These are phyloP conservation scores for Tinamus guttatus DNA, from an alignment of 2,113 vertebrate genomes.

Conservation along the genomic window DNA sequence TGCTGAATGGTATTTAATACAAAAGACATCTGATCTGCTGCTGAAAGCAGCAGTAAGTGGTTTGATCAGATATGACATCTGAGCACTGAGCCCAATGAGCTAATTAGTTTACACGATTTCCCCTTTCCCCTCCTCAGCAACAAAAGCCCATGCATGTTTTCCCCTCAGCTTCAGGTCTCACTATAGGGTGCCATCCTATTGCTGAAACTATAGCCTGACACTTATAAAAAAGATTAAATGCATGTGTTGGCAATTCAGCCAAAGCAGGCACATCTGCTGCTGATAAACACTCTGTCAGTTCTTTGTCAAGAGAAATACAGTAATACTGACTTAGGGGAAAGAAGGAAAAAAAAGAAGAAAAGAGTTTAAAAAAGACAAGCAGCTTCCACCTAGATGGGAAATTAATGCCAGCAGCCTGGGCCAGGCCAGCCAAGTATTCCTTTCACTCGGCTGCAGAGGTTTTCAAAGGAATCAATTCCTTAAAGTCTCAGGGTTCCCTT, in stretches of 20 bases:
- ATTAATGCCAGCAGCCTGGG: not conserved
- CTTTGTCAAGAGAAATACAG: not conserved
- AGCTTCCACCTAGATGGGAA: not conserved
- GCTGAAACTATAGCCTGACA: not conserved
- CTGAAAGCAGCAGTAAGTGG: constrained; percentile 27
- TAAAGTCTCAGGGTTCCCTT: not conserved
- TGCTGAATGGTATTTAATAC: not conserved
- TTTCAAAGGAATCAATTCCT: not conserved
- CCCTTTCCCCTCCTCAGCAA: not conserved
- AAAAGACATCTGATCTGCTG: constrained; percentile 24
- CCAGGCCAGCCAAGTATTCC: not conserved
- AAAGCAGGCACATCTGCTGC: not conserved
- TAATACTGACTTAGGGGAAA: accelerated
- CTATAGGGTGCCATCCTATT: not conserved
- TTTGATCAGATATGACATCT: constrained; percentile 41
- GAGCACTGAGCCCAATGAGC: constrained; percentile 42
- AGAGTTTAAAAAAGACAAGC: not conserved
- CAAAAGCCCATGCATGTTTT: not conserved
- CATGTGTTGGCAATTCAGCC: not conserved
- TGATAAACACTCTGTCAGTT: not conserved
- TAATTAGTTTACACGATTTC: constrained; percentile 44
- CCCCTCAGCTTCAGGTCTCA: not conserved
- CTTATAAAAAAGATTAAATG: not conserved
- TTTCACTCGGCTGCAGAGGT: not conserved
- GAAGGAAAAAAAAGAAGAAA: not conserved